Conservation (phyloP, 2,888 invertebrate genomes). For the Andrena dorsata region DNA sequence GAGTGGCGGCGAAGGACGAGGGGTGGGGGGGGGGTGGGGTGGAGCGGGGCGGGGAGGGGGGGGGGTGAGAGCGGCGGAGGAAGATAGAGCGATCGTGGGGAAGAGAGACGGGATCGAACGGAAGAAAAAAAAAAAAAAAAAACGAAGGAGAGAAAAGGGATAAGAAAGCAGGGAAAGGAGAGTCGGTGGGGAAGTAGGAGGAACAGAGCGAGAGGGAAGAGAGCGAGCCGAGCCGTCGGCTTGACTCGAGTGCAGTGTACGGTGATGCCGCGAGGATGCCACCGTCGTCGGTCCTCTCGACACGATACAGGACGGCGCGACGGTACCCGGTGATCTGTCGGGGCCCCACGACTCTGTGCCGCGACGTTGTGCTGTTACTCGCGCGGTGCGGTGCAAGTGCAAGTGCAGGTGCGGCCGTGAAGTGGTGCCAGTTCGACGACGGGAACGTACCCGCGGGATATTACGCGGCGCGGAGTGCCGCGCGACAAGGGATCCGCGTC, state of each 20-base stretch:
- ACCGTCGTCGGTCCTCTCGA: slow-evolving; percentile 60
- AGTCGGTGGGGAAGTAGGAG: slow-evolving; percentile 26
- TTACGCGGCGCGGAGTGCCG: slow-evolving; percentile 26
- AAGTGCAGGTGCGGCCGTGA: slow-evolving; percentile 69
- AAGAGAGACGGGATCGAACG: slow-evolving; percentile 12
- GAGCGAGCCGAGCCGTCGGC: slow-evolving; percentile 60
- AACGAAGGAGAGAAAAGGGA: slow-evolving; percentile 1
- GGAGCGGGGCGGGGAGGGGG: too few species aligned
- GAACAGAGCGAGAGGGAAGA: slow-evolving; percentile 30
- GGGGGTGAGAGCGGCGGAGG: slow-evolving; percentile 1
- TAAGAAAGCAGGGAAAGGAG: slow-evolving; percentile 6
- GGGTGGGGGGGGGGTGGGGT: too few species aligned
- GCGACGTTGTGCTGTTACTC: slow-evolving; percentile 46
- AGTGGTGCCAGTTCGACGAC: slow-evolving; percentile 50
- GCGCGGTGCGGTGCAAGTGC: slow-evolving; percentile 58
- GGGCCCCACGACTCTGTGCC: slow-evolving; percentile 55
- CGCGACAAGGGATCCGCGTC: slow-evolving; percentile 16
- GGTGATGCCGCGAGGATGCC: slow-evolving; percentile 72
- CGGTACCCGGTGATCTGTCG: slow-evolving; percentile 67
- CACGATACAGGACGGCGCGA: slow-evolving; percentile 57
- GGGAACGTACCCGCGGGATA: slow-evolving; percentile 36
- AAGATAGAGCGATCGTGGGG: neutral
- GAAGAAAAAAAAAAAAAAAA: slow-evolving; percentile 3
- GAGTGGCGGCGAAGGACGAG: slow-evolving; percentile 17
- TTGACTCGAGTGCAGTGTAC: slow-evolving; percentile 65